Conservation (phyloP, 2,113 vertebrate genomes). For the Onychorhynchus coronatus region DNA sequence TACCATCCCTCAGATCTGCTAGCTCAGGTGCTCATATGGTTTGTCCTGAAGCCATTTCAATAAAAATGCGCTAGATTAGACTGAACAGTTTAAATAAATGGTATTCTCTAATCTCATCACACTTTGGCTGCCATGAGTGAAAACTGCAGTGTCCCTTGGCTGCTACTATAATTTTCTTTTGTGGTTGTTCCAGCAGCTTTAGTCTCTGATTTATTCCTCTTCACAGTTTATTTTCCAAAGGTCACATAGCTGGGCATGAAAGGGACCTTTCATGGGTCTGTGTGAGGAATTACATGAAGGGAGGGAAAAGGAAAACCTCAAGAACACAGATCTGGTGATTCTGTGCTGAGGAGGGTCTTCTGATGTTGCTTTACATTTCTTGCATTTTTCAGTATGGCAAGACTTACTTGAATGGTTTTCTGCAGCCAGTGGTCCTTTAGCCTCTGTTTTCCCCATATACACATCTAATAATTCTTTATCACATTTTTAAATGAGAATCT, state of each 20-base stretch:
- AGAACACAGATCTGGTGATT: neutral
- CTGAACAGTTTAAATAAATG: neutral
- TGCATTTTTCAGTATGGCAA: neutral
- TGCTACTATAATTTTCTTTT: slow-evolving; percentile 38
- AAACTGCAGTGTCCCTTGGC: neutral
- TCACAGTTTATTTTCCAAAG: slow-evolving; percentile 42
- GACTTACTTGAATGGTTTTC: neutral
- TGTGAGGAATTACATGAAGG: neutral
- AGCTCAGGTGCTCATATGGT: neutral
- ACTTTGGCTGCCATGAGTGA: neutral
- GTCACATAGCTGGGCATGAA: slow-evolving; percentile 41
- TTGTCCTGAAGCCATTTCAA: neutral
- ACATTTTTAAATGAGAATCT: neutral
- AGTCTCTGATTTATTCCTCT: slow-evolving; percentile 33
- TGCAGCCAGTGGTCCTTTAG: neutral
- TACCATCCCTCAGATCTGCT: neutral
- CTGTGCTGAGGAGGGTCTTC: neutral
- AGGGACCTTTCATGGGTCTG: neutral
- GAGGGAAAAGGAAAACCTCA: neutral
- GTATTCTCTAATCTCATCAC: neutral
- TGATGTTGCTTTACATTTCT: neutral
- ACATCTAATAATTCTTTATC: neutral
- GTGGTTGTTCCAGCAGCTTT: slow-evolving; percentile 1
- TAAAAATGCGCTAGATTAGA: neutral
- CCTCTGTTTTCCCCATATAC: neutral